A percentile compares a stretch with the other conserved stretches of the same genome.
Evolutionary conservation across 2,888 invertebrate genomes (phyloP).

Genomic region (Laspeyria flexula): DNA sequence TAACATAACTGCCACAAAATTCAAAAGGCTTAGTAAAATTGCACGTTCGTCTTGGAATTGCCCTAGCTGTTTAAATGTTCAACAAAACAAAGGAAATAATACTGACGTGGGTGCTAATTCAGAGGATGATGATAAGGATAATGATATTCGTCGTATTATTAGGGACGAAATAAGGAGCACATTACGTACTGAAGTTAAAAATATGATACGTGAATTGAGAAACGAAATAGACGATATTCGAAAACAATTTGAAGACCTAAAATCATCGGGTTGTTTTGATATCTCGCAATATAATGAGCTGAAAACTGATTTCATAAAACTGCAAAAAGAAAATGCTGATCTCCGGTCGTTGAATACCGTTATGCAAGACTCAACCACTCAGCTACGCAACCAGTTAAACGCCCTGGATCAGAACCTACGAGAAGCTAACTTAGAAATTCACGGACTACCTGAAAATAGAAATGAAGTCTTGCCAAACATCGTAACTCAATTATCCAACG

Average conservation of each 20-base stretch:
- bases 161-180: slow-evolving; percentile 2
- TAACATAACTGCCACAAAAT: no score
- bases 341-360: background rate
- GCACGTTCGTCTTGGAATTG: slow-evolving; percentile 2
- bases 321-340: background rate
- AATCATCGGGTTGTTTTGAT: slow-evolving; percentile 2
- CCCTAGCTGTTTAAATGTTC: no score
- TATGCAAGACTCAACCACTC: no score
- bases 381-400: background rate
- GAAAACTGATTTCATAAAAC: background rate
- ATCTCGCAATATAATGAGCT: slow-evolving; percentile 3
- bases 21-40: no score
- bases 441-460: slow-evolving; percentile 6
- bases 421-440: slow-evolving; percentile 4
- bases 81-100: background rate
- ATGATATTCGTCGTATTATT: background rate
- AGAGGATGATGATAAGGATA: background rate
- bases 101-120: background rate
- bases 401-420: slow-evolving; percentile 1
- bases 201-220: background rate
- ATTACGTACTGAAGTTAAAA: slow-evolving; percentile 2
- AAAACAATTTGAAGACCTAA: slow-evolving; percentile 4
- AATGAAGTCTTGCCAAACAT: slow-evolving; percentile 1
- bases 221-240: slow-evolving; percentile 1
- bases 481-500: background rate